phyloP scores from a whole-genome alignment of 1,140 invertebrate genomes.

The Zophobas morio region DNA sequence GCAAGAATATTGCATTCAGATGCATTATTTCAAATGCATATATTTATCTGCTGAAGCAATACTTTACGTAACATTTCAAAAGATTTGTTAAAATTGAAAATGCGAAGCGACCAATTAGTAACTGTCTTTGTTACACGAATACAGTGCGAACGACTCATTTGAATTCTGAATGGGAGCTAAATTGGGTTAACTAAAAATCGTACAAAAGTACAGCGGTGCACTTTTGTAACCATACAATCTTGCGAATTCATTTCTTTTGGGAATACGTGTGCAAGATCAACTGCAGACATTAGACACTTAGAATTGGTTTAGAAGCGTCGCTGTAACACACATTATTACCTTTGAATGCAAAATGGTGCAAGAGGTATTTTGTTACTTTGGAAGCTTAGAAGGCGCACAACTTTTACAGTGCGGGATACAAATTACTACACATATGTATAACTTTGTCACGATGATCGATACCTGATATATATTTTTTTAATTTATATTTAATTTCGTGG shows the following conservation, averaged over 20 bases:
- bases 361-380: no score
- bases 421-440: not conserved
- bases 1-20: no score
- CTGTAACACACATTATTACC: not conserved
- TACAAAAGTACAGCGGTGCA: conserved; percentile 6
- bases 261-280: not conserved
- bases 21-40: no score
- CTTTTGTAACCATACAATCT: not conserved
- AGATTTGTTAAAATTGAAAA: no score
- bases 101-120: no score
- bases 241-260: conserved; percentile 2
- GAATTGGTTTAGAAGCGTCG: conserved; percentile 7
- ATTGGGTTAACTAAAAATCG: not conserved
- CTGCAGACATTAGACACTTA: not conserved
- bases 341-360: not conserved
- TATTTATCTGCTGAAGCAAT: no score
- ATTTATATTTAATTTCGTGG: conserved; percentile 9
- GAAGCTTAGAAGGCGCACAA: no score
- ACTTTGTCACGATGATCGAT: not conserved
- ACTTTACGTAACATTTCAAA: no score
- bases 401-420: no score
- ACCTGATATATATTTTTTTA: conserved; percentile 8
- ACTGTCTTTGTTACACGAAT: no score
- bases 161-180: no score
- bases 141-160: no score